Conservation (phyloP, 2,113 vertebrate genomes). For the Etheostoma cragini region DNA sequence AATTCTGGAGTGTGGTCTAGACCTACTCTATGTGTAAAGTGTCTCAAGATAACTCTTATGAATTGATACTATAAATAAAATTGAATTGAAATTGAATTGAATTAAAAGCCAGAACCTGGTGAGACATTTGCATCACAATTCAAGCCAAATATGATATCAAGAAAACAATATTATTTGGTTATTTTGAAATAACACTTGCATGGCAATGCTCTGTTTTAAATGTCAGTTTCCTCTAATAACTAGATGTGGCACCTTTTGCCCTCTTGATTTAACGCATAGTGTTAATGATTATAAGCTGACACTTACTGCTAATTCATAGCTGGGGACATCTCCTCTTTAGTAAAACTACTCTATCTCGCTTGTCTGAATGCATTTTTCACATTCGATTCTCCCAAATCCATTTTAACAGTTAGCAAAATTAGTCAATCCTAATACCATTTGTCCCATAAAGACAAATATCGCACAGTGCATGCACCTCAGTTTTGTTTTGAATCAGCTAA, state of each 20-base stretch:
- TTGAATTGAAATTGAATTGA: too few species aligned
- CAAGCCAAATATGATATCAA: background rate
- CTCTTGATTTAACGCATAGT: background rate
- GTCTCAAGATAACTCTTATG: too few species aligned
- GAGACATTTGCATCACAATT: background rate
- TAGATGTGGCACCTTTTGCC: background rate
- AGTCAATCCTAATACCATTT: background rate
- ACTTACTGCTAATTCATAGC: background rate
- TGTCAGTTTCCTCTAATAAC: background rate
- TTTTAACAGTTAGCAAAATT: background rate
- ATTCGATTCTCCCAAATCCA: background rate
- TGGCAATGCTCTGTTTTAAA: background rate
- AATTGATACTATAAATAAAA: too few species aligned
- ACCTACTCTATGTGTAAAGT: too few species aligned
- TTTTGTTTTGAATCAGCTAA: slow-evolving; percentile 11
- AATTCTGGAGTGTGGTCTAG: too few species aligned
- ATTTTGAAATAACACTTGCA: slow-evolving; percentile 5
- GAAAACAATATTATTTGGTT: background rate
- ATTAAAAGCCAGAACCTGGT: background rate
- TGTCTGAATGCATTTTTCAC: background rate
- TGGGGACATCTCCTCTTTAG: background rate
- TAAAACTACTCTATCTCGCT: background rate
- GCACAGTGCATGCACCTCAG: background rate
- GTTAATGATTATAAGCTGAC: background rate
- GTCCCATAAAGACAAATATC: background rate